Base-by-base conservation (phyloP, 23 tunicate genomes). In the Halocynthia aurantium region DNA sequence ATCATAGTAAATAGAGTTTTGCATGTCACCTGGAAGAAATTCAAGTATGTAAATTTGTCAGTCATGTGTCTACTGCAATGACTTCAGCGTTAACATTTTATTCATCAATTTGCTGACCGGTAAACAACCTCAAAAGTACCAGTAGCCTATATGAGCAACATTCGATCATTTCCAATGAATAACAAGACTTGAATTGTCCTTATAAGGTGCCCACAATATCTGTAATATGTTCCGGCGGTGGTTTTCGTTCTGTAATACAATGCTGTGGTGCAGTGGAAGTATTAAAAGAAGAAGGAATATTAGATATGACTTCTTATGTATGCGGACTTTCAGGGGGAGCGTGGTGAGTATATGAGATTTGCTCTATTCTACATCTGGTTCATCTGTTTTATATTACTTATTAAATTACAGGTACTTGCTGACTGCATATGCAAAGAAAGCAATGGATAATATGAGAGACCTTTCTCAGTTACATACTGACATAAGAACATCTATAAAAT, bases 381-480 rank as follows among this genome's bases (percentile, higher is more conserved):
- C 44, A 31, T 31, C 44, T 31, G 44, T 31, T 31, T 31, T 31
- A 31, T 31, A 0, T 0, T 31, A 31, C 44, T 4, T 31, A 4
- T 0, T 31, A 31, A 6, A 70, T 50, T 70, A 50, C 56, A 74
- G 78, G 78, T 74, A 74, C 62, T 7, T 74, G 55, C 21, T 74
- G 9, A 62, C 78, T 13, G 78, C 78, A 56, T 74, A 74, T 74
- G 78, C 62, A 7, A 74, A 74, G 31, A n/a, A 74, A n/a, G 78
- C 57, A 4, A 22, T 74, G 8, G 22, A 54, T 9, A 49, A 54
- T 18, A 54, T 54, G 31, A 64, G 56, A 22, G 50, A 53, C 13
- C 56, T 74, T n/a, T 15, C 19, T 22, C 31, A 74, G 20, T 74
- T 51, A 19, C 78, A 74, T 6, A 54, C 78, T n/a, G 78, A 74